Base-by-base conservation (phyloP, 2,888 invertebrate species). In the Cryptosula pallasiana region DNA sequence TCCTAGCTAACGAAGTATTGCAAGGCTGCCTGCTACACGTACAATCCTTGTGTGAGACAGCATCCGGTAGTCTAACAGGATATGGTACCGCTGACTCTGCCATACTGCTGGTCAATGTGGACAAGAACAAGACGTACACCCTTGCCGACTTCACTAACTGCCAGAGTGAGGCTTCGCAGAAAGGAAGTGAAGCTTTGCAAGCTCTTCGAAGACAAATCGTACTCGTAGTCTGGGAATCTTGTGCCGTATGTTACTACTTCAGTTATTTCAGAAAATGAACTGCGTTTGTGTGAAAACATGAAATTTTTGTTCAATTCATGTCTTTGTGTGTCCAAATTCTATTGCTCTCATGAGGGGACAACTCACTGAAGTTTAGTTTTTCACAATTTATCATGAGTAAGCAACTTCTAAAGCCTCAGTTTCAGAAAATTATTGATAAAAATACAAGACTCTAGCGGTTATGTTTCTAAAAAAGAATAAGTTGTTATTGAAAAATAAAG, bases 11-110 rank as follows among this genome's bases (percentile, higher is more conserved):
- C 76, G 83, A 84, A 74, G 79, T 83, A 1, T 78, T 84, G 13
- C 83, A 82, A 72, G 83, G 83, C 5, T 83, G 83, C 73, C 72
- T 84, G 70, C 77, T 83, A 23, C 83, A 83, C 72, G 80, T 84
- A 0, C 77, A 80, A 25, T 77, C 77, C 54, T 73, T 84, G 63
- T 83, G 82, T 76, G 82, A 83, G 75, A 77, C 80, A 9, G 82
- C 83, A 1, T 80, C 79, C 20, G 78, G 79, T 25, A 79, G 79
- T 72, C 73, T 76, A 5, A 69, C 71, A 36, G 79, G 77, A 5
- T 75, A 77, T 0, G 73, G 79, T 0, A 76, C 77, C 16, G 76
- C 75, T 20, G 78, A 79, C 16, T 75, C 77, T 69, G 78, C 78
- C 35, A 79, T 83, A 72, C 74, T 75, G 16, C 74, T 83, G 35